A percentile compares a stretch with the other conserved stretches of the same genome.
phyloP scores from a whole-genome alignment of 2,888 invertebrate genomes.

The Clepsis dumicolana region DNA sequence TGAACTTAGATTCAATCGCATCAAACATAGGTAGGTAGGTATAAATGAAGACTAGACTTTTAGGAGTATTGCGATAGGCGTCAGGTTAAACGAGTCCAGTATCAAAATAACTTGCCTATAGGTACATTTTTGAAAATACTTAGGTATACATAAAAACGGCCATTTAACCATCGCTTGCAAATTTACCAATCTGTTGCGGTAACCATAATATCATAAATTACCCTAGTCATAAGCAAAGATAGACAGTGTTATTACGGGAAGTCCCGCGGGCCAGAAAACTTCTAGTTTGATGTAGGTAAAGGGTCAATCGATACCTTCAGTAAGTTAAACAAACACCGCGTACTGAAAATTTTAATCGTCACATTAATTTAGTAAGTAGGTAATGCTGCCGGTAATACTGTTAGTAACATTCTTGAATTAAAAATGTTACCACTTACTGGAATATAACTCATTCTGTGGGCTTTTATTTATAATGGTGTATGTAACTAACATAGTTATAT shows the following conservation, averaged over 20 bases:
- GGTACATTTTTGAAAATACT: no score
- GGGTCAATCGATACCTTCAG: slow-evolving; percentile 19
- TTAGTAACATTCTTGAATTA: neutral
- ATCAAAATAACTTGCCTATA: no score
- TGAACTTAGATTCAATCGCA: no score
- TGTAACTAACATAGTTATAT: no score
- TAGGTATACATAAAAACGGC: neutral
- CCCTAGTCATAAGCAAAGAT: slow-evolving; percentile 27
- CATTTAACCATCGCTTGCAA: neutral
- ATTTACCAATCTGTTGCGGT: neutral
- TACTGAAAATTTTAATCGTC: neutral
- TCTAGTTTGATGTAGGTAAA: slow-evolving; percentile 30
- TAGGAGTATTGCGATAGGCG: no score
- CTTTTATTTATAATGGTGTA: no score
- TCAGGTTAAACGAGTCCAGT: no score
- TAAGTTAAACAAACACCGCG: neutral
- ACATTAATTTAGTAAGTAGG: neutral
- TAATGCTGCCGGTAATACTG: neutral
- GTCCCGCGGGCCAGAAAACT: slow-evolving; percentile 23
- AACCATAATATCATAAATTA: slow-evolving; percentile 14
- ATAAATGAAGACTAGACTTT: no score
- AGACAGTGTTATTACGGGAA: slow-evolving; percentile 25
- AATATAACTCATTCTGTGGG: no score
- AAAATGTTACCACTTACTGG: no score
- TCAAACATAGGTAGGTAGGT: no score